Base-by-base conservation (phyloP, 2,113 vertebrate genomes). In the Leucopsar rothschildi region DNA sequence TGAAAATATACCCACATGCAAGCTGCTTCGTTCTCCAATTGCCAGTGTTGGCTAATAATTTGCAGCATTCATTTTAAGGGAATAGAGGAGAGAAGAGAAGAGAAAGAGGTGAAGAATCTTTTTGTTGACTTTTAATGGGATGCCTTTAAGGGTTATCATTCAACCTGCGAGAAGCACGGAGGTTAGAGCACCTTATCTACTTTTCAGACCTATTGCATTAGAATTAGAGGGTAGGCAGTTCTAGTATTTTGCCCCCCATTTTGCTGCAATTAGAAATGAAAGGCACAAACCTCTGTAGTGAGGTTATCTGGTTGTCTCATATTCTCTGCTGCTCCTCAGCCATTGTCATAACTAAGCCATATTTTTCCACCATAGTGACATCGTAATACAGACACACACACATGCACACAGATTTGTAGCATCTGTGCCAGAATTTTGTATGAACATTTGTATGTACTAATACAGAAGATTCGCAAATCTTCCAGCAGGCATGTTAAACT, bases 1-100 rank as follows among this genome's bases (percentile, higher is more conserved):
- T 88, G 72, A 88, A 93, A 97, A 95, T 93, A 93, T 79, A 92
- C 84, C 65, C 33, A 4, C 84, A 71, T 70, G 70, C 87, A 95
- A 93, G 87, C 93, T 95, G 94, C 80, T 93, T 92, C 75, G 0
- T 83, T 92, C 91, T 95, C 93, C 93, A 76, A 12, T 71, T 86
- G 91, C 95, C 84, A 93, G 87, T 4, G 1, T 89, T 95, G 55
- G 79, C 92, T 97, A 80, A 82, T 90, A 59, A 94, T 82, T 59
- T 25, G 59, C 88, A 86, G 84, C 61, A 56, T 86, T 86, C 87
- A 52, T 94, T 80, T 96, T 60, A 44, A 84, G 82, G 76, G 69
- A 37, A 70, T 60, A 68, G 39, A 27, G 77, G 24, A 89, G 83
- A 29, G 77, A 80, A 28, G n/a, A 59, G 75, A 66, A 88, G n/a